These are phyloP conservation scores for Palaemon carinicauda DNA, from an alignment of 1,140 invertebrate species.

Conservation along the genomic window DNA sequence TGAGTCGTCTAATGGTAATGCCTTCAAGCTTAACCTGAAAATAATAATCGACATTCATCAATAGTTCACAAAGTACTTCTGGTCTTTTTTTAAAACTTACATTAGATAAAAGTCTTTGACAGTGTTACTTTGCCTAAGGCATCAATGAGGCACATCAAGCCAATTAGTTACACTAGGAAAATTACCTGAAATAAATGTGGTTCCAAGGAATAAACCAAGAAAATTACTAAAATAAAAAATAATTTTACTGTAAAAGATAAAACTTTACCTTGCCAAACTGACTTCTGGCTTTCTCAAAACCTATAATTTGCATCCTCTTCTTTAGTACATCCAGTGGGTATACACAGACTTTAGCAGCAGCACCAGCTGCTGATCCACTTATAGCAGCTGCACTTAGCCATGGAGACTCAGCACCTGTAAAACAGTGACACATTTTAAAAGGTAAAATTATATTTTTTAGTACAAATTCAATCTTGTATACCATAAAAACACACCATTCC, in stretches of 20 bases:
- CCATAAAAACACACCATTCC: too few species aligned
- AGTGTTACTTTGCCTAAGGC: too few species aligned
- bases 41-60: too few species aligned
- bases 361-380: conserved; percentile 79
- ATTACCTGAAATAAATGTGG: neutral
- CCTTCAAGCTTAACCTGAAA: too few species aligned
- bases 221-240: neutral
- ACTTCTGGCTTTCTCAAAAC: conserved; percentile 72
- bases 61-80: too few species aligned
- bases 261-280: neutral
- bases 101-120: too few species aligned
- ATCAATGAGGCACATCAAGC: too few species aligned
- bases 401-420: neutral
- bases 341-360: conserved; percentile 78
- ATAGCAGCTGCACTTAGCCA: conserved; percentile 62
- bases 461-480: too few species aligned
- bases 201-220: neutral
- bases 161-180: too few species aligned
- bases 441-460: neutral
- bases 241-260: conserved; percentile 12
- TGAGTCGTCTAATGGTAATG: too few species aligned
- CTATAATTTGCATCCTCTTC: conserved; percentile 88
- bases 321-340: conserved; percentile 89
- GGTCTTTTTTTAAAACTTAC: too few species aligned
- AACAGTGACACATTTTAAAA: too few species aligned